phyloP scores from a whole-genome alignment of 2,888 invertebrate species.

The Leptopilina drosophilae region DNA sequence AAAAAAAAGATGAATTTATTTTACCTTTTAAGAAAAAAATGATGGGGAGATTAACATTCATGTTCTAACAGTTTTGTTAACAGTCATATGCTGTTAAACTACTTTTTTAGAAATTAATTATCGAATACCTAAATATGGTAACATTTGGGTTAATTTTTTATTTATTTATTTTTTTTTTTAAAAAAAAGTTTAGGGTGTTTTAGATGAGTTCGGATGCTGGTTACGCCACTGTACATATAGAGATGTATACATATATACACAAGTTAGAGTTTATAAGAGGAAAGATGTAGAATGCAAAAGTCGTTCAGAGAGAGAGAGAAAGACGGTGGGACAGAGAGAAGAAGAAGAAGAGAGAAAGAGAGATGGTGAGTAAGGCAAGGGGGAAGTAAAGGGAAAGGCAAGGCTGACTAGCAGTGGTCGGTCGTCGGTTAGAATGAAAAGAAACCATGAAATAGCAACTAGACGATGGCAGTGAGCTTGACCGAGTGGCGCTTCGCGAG shows the following conservation, averaged over 20 bases:
- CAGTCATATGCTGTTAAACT: too few species aligned
- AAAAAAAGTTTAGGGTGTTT: neutral
- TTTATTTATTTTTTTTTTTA: too few species aligned
- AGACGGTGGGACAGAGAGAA: too few species aligned
- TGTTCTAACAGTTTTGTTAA: too few species aligned
- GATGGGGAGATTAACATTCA: too few species aligned
- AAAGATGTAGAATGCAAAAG: slow-evolving; percentile 41
- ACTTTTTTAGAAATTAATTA: too few species aligned
- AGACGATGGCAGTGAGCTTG: slow-evolving; percentile 73
- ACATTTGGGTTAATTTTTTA: too few species aligned
- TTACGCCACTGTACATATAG: slow-evolving; percentile 13
- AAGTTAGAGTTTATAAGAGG: neutral
- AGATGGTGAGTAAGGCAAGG: slow-evolving; percentile 30
- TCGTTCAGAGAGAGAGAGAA: slow-evolving; percentile 4
- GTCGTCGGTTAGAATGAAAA: slow-evolving; percentile 42
- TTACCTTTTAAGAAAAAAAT: too few species aligned
- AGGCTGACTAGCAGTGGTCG: slow-evolving; percentile 62
- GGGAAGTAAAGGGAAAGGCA: slow-evolving; percentile 56
- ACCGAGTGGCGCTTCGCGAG: slow-evolving; percentile 75
- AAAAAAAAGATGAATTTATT: too few species aligned
- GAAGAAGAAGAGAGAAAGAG: too few species aligned
- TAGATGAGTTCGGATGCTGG: neutral
- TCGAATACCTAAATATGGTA: too few species aligned
- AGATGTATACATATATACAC: neutral
- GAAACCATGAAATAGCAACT: slow-evolving; percentile 53